A percentile compares a stretch with the other conserved stretches of the same genome.
Evolutionary conservation across 1,140 invertebrate species (phyloP).

Genomic region (Bombus polaris): DNA sequence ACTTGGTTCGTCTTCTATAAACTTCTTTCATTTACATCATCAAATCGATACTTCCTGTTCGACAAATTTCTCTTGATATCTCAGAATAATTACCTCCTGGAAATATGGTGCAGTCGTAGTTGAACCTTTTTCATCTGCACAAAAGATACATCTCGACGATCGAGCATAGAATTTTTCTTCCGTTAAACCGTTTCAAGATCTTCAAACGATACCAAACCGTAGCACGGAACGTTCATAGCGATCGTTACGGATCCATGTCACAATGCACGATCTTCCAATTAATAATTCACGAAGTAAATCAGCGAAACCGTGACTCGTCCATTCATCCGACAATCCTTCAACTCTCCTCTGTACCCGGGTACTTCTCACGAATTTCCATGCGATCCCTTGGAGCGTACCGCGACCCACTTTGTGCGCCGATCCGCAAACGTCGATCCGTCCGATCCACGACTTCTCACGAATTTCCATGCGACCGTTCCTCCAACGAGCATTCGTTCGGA

Average conservation of each 20-base stretch:
- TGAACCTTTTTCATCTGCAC: too few species aligned
- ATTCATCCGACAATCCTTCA: not conserved
- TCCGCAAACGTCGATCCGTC: not conserved
- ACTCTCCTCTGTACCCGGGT: not conserved
- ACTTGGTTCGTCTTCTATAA: not conserved
- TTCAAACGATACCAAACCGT: not conserved
- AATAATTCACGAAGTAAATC: constrained; percentile 33
- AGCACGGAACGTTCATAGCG: not conserved
- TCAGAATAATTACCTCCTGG: too few species aligned
- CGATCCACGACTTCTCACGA: constrained; percentile 16
- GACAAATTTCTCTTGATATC: too few species aligned
- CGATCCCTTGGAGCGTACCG: not conserved
- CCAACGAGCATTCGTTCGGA: constrained; percentile 2
- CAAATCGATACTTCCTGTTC: too few species aligned
- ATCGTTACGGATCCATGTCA: not conserved
- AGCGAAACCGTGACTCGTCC: constrained; percentile 23
- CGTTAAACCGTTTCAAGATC: not conserved
- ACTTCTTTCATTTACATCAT: too few species aligned
- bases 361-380: constrained; percentile 53
- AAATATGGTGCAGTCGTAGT: too few species aligned
- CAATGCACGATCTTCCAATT: constrained; percentile 9
- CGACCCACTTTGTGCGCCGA: not conserved
- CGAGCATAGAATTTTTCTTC: not conserved
- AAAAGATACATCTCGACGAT: not conserved
- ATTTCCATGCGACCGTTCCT: constrained; percentile 34